Base-by-base conservation (phyloP, 2,797 vertebrate genomes). In the Astyanax mexicanus region DNA sequence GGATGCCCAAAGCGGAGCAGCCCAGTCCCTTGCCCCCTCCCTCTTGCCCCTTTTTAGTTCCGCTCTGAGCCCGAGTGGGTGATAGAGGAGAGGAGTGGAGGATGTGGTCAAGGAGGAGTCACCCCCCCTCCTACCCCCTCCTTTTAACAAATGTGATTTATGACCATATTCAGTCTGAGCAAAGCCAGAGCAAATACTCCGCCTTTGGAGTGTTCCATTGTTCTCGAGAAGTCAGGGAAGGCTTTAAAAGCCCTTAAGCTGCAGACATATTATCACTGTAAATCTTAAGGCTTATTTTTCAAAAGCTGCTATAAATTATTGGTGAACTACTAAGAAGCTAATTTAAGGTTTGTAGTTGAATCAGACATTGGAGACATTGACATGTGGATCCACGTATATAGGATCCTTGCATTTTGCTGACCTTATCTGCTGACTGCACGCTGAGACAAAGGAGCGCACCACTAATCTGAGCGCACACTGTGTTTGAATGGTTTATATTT, bases 51-150 rank as follows among this genome's bases (percentile, higher is more conserved):
- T 4, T 49, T 37, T 68, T 42, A 61, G 62, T 73, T 69, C 55
- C 71, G 29, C 57, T 38, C 45, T 3, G 13, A 19, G 25, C 45
- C 25, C 45, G 32, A 49, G 69, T 60, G 32, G 42, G 61, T 71
- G 60, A 72, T 68, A 38, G 64, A 23, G 61, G 69, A 78, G 51
- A 49, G 61, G 37, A 66, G 54, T 47, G 45, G 37, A 75, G 80
- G 82, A 84, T 81, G 82, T 81, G 80, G 82, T 84, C 78, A 44
- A 55, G 60, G 15, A 49, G 64, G 32, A 69, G 42, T 45, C 27
- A 32, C 64, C 19, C 54, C 45, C 27, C 25, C 64, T 57, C 37
- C 37, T 40, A 19, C 54, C 45, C 27, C 25, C 64, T 57, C 37
- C 37, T 40, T 51, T 44, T 57, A 61, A 23, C 25, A 38, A 47